Conservation (phyloP, 1,140 invertebrate genomes). For the Caenorhabditis tropicalis region DNA sequence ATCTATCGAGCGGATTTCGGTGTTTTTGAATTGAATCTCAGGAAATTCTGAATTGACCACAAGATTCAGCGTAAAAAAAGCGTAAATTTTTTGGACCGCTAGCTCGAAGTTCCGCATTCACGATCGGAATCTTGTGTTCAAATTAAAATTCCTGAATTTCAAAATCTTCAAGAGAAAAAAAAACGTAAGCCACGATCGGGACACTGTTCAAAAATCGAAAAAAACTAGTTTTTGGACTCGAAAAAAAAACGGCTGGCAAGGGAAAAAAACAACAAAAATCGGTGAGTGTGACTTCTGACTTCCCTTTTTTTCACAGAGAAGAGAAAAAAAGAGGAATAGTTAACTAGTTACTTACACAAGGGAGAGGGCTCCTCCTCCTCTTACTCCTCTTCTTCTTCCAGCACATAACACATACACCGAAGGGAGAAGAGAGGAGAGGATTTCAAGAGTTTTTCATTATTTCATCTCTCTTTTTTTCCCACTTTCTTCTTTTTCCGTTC, state of each 20-base stretch:
- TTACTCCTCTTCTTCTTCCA: too few relatives aligned
- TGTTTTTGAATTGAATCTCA: background rate
- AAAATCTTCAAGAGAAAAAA: too few relatives aligned
- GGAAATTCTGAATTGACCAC: background rate
- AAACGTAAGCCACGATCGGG: too few relatives aligned
- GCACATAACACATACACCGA: background rate
- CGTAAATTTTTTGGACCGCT: background rate
- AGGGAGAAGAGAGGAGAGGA: background rate
- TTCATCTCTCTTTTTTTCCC: background rate
- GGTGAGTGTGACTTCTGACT: background rate
- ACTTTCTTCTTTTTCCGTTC: background rate
- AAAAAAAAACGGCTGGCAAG: too few relatives aligned
- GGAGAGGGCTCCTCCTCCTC: too few relatives aligned
- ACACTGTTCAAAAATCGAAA: too few relatives aligned
- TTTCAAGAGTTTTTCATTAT: conserved; percentile 39
- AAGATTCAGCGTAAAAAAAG: background rate
- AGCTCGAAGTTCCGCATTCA: background rate
- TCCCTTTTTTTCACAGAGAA: background rate
- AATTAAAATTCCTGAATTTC: too few relatives aligned
- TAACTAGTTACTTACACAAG: conserved; percentile 33
- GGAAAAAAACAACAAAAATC: background rate
- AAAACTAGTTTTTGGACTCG: too few relatives aligned
- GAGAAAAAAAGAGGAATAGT: conserved; percentile 15
- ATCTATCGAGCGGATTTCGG: too few relatives aligned
- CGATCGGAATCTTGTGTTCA: too few relatives aligned